Base-by-base conservation (phyloP, 2,888 invertebrate genomes). In the Cantharis nigra region DNA sequence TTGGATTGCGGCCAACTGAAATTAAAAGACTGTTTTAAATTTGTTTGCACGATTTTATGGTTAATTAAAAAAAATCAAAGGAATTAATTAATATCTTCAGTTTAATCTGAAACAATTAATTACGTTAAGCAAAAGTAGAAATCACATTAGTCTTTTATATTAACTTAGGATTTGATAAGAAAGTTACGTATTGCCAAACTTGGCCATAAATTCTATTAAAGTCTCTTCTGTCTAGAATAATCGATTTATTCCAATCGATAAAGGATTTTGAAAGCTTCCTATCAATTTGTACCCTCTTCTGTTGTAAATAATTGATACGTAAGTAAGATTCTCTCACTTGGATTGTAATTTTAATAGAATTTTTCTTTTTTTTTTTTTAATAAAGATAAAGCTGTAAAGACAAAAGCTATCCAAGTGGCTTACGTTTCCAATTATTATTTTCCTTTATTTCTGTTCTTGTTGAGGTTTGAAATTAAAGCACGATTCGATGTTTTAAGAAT, bases 1-100 rank as follows among this genome's bases (percentile, higher is more conserved):
- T 85, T 96, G 94, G 72, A 97, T 93, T 1, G 95, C 94, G 85
- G 94, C 93, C 84, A 95, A 92, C 96, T 96, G 89, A 16, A 90
- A 91, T 64, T 28, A 70, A 75, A 62, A 14, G 16, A 16, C 23
- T 2, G 13, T 13, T 23, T 67, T 10, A 67, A 67, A 3, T 9
- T n/a, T 26, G 9, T 26, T n/a, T 65, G 18, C n/a, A n/a, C 26
- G 23, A 23, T 23, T n/a, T n/a, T 23, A 3, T 67, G 23, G 23
- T 11, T 10, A 30, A 16, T 16, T 16, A 16, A 16, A 10, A 9
- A 67, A 23, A 67, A 67, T 23, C 13, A 14, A 23, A 67, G 9
- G 23, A 67, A 23, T 64, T n/a, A 13, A 5, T 5, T 49, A 49
- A n/a, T n/a, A n/a, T 7, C 5, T 49, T n/a, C n/a, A 3, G n/a